Percentiles rank a stretch among this genome's conserved stretches.
Evolutionary conservation across 2,113 vertebrate species (phyloP).

Genomic region (Spilogale gracilis): DNA sequence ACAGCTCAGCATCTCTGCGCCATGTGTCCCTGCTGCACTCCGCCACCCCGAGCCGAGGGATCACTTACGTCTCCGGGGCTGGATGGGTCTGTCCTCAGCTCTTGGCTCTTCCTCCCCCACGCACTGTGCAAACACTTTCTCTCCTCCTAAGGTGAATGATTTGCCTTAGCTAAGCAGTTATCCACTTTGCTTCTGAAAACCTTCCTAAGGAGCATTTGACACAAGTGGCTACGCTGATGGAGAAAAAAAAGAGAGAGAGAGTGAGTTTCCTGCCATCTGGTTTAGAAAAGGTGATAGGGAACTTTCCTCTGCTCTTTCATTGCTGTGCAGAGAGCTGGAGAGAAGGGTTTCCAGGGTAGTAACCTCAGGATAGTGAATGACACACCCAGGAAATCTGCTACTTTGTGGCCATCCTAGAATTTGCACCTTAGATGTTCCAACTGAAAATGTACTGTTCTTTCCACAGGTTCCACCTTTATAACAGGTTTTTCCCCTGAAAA

Average conservation of each 20-base stretch:
- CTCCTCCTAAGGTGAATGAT: background rate
- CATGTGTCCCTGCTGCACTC: background rate
- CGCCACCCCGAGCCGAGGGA: background rate
- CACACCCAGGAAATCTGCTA: fast-evolving
- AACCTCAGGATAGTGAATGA: fast-evolving
- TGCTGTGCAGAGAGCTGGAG: background rate
- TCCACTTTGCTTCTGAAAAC: background rate
- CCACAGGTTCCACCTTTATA: fast-evolving
- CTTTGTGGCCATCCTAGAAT: background rate
- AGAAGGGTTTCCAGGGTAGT: background rate
- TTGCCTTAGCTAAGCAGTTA: background rate
- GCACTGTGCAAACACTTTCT: background rate
- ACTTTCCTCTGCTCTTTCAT: fast-evolving
- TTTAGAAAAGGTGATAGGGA: background rate
- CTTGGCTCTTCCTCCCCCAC: background rate
- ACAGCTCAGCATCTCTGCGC: fast-evolving
- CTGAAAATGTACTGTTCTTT: background rate
- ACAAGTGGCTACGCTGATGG: background rate
- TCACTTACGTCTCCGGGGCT: fast-evolving
- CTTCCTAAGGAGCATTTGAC: background rate
- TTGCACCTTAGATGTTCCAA: background rate
- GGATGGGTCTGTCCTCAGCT: background rate
- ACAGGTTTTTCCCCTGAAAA: background rate
- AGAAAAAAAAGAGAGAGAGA: background rate
- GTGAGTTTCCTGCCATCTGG: background rate